Conservation (phyloP, 1,140 invertebrate genomes). For the Ceratosolen fusciceps region DNA sequence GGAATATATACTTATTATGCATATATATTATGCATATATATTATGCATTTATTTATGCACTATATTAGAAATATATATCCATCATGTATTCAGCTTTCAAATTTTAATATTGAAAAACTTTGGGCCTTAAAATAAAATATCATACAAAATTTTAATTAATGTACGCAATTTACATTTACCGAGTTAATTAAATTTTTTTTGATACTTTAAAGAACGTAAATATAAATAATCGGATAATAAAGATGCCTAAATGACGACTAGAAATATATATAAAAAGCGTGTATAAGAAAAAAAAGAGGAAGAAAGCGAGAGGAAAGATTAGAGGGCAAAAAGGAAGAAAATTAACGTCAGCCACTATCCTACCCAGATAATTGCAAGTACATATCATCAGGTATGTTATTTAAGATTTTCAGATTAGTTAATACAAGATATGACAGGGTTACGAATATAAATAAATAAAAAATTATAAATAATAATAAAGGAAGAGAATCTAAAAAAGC, state of each 20-base stretch:
- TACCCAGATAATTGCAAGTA: conserved; percentile 57
- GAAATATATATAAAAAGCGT: conserved; percentile 11
- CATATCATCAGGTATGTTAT: conserved; percentile 56
- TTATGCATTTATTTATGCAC: no score
- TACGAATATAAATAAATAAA: conserved; percentile 48
- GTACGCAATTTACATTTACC: conserved; percentile 41
- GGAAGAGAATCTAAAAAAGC: conserved; percentile 51
- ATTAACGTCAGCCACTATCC: conserved; percentile 59
- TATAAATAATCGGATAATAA: conserved; percentile 57
- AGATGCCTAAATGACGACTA: conserved; percentile 46
- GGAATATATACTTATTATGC: no score
- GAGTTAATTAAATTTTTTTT: conserved; percentile 32
- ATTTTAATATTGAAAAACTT: neutral
- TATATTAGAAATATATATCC: no score
- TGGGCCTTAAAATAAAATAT: no score
- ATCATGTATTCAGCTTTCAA: neutral
- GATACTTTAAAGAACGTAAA: conserved; percentile 53
- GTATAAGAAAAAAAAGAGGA: neutral
- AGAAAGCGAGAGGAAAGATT: neutral
- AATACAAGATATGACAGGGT: conserved; percentile 58
- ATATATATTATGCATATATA: no score
- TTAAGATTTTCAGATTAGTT: conserved; percentile 59
- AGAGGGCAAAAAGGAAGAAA: conserved; percentile 27
- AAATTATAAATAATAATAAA: conserved; percentile 39
- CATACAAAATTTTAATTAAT: neutral